Base-by-base conservation (phyloP, 2,113 vertebrate genomes). In the Agapornis roseicollis region DNA sequence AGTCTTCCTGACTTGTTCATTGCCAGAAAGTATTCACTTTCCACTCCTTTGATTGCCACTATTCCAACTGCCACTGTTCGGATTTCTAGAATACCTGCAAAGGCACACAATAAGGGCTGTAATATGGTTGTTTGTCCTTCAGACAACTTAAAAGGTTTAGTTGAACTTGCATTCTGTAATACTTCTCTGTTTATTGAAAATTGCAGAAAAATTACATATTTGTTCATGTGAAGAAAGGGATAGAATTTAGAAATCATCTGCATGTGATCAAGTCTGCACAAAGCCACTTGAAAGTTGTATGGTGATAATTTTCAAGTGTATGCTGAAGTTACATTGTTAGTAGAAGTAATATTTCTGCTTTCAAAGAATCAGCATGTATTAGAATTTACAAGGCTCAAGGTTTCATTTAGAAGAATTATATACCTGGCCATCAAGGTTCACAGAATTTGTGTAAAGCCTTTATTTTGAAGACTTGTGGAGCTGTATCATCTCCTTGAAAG, bases 21-120 rank as follows among this genome's bases (percentile, higher is more conserved):
- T 85, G 98, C 98, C 96, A 99, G 98, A 61, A 99, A 99, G 74
- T 98, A 99, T 98, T 99, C 99, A 96, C 99, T 99, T 97, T 99
- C 99, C 92, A 99, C 98, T 66, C 99, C 99, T 98, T 99, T 99
- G 96, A 99, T 99, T 91, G 99, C 99, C 97, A 99, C 98, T 79
- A 99, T 98, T 83, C 99, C 99, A 96, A 99, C 99, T 16, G 99
- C 99, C 96, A 99, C 99, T 13, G 99, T 99, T 97, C 99, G 98
- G 97, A 99, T 99, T 98, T 99, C 99, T 96, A 99, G 98, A 96
- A 99, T 99, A 98, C 99, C 99, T 99, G 98, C 85, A 98, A 98
- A 96, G 93, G 97, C 96, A 96, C 89, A 97, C 42, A 97, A 84
- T 23, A 70, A 93, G 41, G 69, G 49, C 76, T 91, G 58, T 96